These are phyloP conservation scores for Malthinus flaveolus DNA, from an alignment of 2,888 invertebrate genomes.

Conservation along the genomic window DNA sequence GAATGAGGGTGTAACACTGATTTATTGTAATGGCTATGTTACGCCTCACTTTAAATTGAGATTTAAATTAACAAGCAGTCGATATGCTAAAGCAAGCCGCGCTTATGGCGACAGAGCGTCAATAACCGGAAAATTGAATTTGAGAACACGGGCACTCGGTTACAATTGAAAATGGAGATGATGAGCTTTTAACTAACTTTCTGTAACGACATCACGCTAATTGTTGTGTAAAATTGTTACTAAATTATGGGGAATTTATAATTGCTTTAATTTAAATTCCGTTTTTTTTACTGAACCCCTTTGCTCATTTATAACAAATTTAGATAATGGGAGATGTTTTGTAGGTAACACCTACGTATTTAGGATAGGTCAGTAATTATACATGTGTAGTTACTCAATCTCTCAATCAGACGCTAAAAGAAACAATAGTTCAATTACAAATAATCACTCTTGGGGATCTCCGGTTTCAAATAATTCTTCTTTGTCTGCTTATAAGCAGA, in stretches of 20 bases:
- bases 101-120: slow-evolving; percentile 48
- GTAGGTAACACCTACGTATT: too few species aligned
- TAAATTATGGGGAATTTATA: not conserved
- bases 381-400: slow-evolving; percentile 29
- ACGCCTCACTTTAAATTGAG: slow-evolving; percentile 55
- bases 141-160: slow-evolving; percentile 37
- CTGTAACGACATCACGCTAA: not conserved
- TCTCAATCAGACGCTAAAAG: slow-evolving; percentile 28
- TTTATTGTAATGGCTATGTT: slow-evolving; percentile 54
- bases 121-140: slow-evolving; percentile 58
- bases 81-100: slow-evolving; percentile 44
- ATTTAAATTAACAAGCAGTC: slow-evolving; percentile 54
- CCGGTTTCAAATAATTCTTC: slow-evolving; percentile 25
- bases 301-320: too few species aligned
- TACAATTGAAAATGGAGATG: slow-evolving; percentile 1
- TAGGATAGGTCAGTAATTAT: slow-evolving; percentile 34
- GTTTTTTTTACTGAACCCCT: too few species aligned
- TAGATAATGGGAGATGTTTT: too few species aligned
- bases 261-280: too few species aligned
- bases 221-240: not conserved
- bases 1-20: slow-evolving; percentile 50
- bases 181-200: slow-evolving; percentile 6
- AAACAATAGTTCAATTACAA: slow-evolving; percentile 36
- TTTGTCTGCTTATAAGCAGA: slow-evolving; percentile 10
- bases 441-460: slow-evolving; percentile 32